Percentiles rank a stretch among this genome's conserved stretches.
Evolutionary conservation across 2,113 vertebrate species (phyloP).

Genomic region (Nothoprocta pentlandii): DNA sequence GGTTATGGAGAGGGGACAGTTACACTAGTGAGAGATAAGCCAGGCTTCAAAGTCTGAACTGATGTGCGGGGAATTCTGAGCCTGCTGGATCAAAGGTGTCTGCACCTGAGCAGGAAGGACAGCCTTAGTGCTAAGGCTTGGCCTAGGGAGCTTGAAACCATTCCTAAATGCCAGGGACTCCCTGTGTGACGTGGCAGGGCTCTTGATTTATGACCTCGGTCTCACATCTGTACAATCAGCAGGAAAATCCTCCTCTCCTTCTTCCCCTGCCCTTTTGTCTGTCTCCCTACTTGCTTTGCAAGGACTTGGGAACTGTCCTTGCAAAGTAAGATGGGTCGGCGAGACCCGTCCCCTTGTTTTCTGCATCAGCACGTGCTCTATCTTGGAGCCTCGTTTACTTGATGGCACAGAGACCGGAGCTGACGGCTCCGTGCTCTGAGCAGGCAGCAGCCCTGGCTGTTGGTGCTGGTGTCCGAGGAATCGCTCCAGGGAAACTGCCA

Average conservation of each 20-base stretch:
- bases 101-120: neutral
- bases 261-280: neutral
- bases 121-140: neutral
- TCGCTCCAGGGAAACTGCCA: slow-evolving; percentile 11
- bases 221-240: neutral
- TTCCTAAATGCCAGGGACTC: neutral
- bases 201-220: neutral
- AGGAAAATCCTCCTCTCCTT: neutral
- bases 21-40: slow-evolving; percentile 24
- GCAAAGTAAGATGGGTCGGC: too few relatives aligned
- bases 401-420: neutral
- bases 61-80: slow-evolving; percentile 34
- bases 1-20: slow-evolving; percentile 20
- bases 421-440: neutral
- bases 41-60: slow-evolving; percentile 61
- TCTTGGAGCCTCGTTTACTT: neutral
- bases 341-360: neutral
- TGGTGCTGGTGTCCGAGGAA: neutral
- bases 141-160: neutral
- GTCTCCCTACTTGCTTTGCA: accelerated
- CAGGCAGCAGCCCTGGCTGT: neutral
- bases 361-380: accelerated
- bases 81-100: slow-evolving; percentile 14
- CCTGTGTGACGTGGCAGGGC: neutral
- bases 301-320: neutral